Percentiles rank a stretch among this genome's conserved stretches.
phyloP scores from a whole-genome alignment of 2,113 vertebrate genomes.

The Calyptomena viridis region DNA sequence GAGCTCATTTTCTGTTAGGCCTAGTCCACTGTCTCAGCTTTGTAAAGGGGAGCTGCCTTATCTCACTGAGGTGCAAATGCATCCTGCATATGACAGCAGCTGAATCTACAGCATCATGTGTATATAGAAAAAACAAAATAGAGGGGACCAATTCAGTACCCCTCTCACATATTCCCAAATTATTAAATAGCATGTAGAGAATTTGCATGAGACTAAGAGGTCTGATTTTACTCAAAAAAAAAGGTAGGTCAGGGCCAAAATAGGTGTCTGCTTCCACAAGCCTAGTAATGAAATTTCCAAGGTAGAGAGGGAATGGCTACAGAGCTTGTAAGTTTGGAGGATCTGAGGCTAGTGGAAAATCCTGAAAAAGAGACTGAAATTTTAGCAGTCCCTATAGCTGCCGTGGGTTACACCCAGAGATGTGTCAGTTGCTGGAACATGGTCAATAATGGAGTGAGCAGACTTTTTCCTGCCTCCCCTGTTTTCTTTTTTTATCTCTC shows the following conservation, averaged over 20 bases:
- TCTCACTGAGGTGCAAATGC: neutral
- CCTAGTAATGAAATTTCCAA: neutral
- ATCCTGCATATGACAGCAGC: neutral
- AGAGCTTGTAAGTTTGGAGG: neutral
- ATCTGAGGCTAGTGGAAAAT: constrained; percentile 13
- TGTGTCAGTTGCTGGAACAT: neutral
- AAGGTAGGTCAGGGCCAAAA: neutral
- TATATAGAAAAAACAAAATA: no score
- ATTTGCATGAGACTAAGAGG: neutral
- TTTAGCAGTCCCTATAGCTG: neutral
- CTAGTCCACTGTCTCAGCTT: neutral
- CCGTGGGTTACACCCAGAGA: neutral
- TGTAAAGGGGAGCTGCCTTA: neutral
- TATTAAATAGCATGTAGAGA: neutral
- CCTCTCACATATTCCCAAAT: neutral
- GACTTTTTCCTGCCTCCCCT: neutral
- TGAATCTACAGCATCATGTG: neutral
- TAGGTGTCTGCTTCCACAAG: neutral
- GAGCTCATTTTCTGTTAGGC: neutral
- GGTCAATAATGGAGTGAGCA: neutral
- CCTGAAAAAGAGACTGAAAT: neutral
- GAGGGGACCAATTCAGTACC: neutral
- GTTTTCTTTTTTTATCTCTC: neutral
- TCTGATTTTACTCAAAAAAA: neutral
- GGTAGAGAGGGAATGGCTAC: neutral